Base-by-base conservation (phyloP, 1,140 invertebrate genomes). In the Drosophila albomicans region DNA sequence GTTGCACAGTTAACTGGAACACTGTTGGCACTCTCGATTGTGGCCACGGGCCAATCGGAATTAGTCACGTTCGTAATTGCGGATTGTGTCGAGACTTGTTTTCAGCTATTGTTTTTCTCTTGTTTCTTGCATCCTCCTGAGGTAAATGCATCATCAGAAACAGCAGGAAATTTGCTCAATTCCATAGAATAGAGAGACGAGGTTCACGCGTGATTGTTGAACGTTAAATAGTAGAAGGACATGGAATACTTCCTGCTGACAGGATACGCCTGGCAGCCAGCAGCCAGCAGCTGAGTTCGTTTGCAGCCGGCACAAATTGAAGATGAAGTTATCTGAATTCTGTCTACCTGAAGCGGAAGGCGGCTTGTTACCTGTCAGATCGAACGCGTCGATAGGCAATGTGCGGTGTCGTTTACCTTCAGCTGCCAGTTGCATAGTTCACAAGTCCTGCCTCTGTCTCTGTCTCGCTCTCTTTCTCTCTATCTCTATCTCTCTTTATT, bases 301-400 rank as follows among this genome's bases (percentile, higher is more conserved):
- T 41, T 57, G 59, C 73, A 75, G 73, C 67, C 66, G 67, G 67
- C 67, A n/a, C 41, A 43, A 49, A 45, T 52, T 76, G 56, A 32
- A 43, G 63, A 73, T 75, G 75, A 62, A 70, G 79, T 59, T 65
- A 65, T 68, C 63, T 56, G 38, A 30, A 38, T 13, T 28, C 13
- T 62, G 59, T 25, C 20, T 79, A 73, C 76, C 81, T 77, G 61
- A 4, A 16, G 20, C 25, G n/a, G 5, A 35, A 13, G 38, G 45
- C 63, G 35, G 57, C 85, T 75, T 73, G 74, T 88, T 88, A 88
- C 85, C 85, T 88, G 85, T 88, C 85, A 80, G 85, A 88, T 88
- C 75, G 85, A 64, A 89, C 58, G 78, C 67, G 65, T 11, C 62
- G 85, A 88, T 89, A 88, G 68, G 63, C 56, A 54, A 75, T 43